A percentile compares a stretch with the other conserved stretches of the same genome.
These are phyloP conservation scores for Megalonaias nervosa DNA, from an alignment of 1,140 invertebrate genomes.

Conservation along the genomic window DNA sequence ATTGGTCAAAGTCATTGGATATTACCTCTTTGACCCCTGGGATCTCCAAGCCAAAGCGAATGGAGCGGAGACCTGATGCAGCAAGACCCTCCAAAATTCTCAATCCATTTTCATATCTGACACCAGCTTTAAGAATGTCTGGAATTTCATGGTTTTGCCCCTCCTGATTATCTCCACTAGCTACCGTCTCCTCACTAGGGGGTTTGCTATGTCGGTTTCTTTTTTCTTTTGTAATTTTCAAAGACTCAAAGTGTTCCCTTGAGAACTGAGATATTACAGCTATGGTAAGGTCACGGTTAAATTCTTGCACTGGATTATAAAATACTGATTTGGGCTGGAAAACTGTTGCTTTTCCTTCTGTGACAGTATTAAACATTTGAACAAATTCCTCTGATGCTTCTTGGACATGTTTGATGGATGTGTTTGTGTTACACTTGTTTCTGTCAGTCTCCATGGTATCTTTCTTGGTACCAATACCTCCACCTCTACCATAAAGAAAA, in stretches of 20 bases:
- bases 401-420: too few relatives aligned
- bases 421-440: too few relatives aligned
- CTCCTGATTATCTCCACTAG: conserved; percentile 12
- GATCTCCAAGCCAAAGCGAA: conserved; percentile 97
- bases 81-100: conserved; percentile 93
- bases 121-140: conserved; percentile 22
- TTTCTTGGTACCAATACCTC: too few relatives aligned
- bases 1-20: conserved; percentile 94
- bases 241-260: conserved; percentile 44
- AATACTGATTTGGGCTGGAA: conserved; percentile 82
- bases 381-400: too few relatives aligned
- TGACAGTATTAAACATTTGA: conserved; percentile 49
- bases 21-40: conserved; percentile 85
- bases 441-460: too few relatives aligned
- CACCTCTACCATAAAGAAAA: too few relatives aligned
- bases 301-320: conserved; percentile 98
- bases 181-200: background rate
- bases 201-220: conserved; percentile 17
- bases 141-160: background rate
- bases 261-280: conserved; percentile 67
- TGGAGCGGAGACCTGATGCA: conserved; percentile 94
- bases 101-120: conserved; percentile 50
- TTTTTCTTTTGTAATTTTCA: conserved; percentile 16
- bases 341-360: conserved; percentile 85
- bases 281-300: conserved; percentile 95